These are phyloP conservation scores for Falco berigora DNA, from an alignment of 2,797 vertebrate species.

Conservation along the genomic window DNA sequence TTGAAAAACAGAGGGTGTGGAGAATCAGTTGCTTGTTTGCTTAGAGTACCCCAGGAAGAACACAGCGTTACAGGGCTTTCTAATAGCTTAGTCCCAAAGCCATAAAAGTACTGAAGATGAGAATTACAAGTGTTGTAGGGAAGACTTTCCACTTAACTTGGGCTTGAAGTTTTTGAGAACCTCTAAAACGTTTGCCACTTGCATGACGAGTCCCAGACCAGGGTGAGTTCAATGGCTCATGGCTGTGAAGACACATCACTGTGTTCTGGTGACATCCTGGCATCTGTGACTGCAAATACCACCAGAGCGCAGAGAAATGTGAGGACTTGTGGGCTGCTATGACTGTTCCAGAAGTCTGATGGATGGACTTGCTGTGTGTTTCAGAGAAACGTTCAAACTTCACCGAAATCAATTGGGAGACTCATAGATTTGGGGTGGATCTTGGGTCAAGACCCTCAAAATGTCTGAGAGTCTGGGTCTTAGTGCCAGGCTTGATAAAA, in stretches of 20 bases:
- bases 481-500: background rate
- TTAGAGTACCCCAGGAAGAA: background rate
- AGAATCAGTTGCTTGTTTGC: slow-evolving; percentile 7
- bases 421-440: background rate
- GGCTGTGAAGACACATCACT: background rate
- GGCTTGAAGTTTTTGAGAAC: background rate
- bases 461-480: background rate
- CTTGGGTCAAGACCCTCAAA: background rate
- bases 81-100: background rate
- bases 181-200: background rate
- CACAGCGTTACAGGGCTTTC: background rate
- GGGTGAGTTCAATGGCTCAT: background rate
- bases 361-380: background rate
- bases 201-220: background rate
- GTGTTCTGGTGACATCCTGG: background rate
- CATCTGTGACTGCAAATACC: background rate
- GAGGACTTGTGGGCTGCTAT: background rate
- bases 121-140: background rate
- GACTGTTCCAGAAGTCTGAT: background rate
- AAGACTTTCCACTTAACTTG: background rate
- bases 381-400: background rate
- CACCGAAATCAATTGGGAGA: background rate
- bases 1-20: background rate
- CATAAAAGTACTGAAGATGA: background rate
- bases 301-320: accelerated